phyloP scores from a whole-genome alignment of 2,888 invertebrate genomes.

The Yponomeuta cagnagella region DNA sequence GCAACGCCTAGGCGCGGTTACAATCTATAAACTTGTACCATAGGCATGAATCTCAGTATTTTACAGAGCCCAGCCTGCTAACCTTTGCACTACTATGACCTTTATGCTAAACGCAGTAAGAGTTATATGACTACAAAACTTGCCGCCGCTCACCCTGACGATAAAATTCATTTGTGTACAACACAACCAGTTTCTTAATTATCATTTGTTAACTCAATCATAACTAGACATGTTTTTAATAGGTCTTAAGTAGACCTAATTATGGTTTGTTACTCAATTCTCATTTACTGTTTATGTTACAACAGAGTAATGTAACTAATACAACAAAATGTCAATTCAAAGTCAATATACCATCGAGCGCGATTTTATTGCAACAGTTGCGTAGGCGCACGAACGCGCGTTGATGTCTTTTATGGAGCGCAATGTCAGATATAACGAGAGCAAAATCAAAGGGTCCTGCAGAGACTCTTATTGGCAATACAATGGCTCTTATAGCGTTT shows the following conservation, averaged over 20 bases:
- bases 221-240: neutral
- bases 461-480: neutral
- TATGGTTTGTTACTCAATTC: neutral
- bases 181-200: neutral
- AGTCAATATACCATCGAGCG: neutral
- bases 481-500: neutral
- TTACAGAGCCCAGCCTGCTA: neutral
- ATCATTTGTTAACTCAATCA: constrained; percentile 1
- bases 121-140: neutral
- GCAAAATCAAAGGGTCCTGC: neutral
- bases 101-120: neutral
- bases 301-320: neutral
- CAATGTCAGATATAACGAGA: neutral
- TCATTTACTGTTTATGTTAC: neutral
- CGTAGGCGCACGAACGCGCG: constrained; percentile 37
- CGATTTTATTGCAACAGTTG: neutral
- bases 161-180: neutral
- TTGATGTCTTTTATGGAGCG: constrained; percentile 59
- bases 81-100: neutral
- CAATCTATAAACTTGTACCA: constrained; percentile 10
- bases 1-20: constrained; percentile 10
- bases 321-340: neutral
- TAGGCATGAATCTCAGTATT: neutral
- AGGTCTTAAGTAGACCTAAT: neutral
- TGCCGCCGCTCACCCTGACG: neutral